Evolutionary conservation across 2,888 invertebrate genomes (phyloP).

Genomic region (Ennomos fuscantarius): DNA sequence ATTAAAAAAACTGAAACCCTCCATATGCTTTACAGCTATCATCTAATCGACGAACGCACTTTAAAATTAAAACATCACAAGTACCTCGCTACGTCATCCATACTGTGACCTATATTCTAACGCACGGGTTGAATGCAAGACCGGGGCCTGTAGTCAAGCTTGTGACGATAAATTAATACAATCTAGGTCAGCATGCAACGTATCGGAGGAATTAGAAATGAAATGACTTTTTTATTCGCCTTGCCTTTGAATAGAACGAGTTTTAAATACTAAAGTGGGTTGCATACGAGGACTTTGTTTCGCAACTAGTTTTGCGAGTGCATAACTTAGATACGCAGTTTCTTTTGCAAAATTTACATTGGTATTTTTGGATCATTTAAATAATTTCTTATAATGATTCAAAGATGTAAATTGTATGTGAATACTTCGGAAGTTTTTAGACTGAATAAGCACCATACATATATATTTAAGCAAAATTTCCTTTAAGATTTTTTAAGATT

Average conservation of each 20-base stretch:
- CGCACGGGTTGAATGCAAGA: conserved; percentile 29
- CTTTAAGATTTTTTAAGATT: too few relatives aligned
- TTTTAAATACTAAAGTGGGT: conserved; percentile 24
- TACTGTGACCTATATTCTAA: conserved; percentile 23
- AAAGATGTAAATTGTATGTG: too few relatives aligned
- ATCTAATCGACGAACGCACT: background rate
- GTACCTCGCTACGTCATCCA: conserved; percentile 16
- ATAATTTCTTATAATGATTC: background rate
- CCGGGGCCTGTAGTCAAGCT: conserved; percentile 36
- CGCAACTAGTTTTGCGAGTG: conserved; percentile 19
- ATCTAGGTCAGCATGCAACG: conserved; percentile 40
- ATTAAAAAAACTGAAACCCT: too few relatives aligned
- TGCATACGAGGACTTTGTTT: conserved; percentile 18
- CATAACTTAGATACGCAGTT: conserved; percentile 17
- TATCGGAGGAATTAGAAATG: conserved; percentile 27
- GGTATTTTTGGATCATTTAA: background rate
- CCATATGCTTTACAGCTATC: background rate
- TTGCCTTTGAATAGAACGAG: conserved; percentile 21
- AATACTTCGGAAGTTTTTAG: too few relatives aligned
- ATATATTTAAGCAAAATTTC: too few relatives aligned
- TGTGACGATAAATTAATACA: conserved; percentile 31
- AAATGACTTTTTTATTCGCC: conserved; percentile 28
- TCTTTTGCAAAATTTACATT: conserved; percentile 10
- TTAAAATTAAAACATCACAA: background rate
- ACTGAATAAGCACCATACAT: too few relatives aligned